Base-by-base conservation (phyloP, 2,113 vertebrate genomes). In the Asarcornis scutulata region DNA sequence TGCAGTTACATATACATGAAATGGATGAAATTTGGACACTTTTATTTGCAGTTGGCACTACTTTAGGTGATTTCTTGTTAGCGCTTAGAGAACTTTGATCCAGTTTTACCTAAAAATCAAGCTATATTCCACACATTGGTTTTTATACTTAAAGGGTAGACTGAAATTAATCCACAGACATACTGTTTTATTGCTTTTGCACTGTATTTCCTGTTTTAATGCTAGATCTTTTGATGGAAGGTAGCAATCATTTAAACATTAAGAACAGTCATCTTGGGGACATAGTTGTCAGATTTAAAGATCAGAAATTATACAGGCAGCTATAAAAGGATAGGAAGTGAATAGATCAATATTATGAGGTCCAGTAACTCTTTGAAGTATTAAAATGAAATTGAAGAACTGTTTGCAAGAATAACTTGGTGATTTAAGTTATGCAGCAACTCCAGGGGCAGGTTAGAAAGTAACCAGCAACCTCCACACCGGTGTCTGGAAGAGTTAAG, bases 231-330 rank as follows among this genome's bases (percentile, higher is more conserved):
- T 80, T 92, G 94, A 96, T 95, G 87, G 87, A 95, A 95, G 55
- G 78, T 66, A 89, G 84, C 82, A 91, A 94, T 95, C 94, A 91
- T 85, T 96, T 89, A 89, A 91, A 91, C 84, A 83, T 92, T 95
- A 95, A 69, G 87, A 95, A 89, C 72, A 93, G 93, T 95, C 91
- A 94, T 96, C 89, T 2, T 89, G 89, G 94, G 95, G 93, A 97
- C 89, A 83, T n/a, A 92, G 87, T 73, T 95, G 93, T 95, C 95
- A 95, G 89, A 94, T 94, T 97, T 95, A 97, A 97, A 88, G 93
- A 95, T 91, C 89, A 85, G 84, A 93, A 93, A 86, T 97, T 97
- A 95, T 42, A 96, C 6, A 85, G 94, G 84, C 84, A 95, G 87
- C 94, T 88, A 77, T 96, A 96, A 97, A 95, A 93, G 72, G 71